Conservation (phyloP, 2,113 vertebrate genomes). For the Helogale parvula region DNA sequence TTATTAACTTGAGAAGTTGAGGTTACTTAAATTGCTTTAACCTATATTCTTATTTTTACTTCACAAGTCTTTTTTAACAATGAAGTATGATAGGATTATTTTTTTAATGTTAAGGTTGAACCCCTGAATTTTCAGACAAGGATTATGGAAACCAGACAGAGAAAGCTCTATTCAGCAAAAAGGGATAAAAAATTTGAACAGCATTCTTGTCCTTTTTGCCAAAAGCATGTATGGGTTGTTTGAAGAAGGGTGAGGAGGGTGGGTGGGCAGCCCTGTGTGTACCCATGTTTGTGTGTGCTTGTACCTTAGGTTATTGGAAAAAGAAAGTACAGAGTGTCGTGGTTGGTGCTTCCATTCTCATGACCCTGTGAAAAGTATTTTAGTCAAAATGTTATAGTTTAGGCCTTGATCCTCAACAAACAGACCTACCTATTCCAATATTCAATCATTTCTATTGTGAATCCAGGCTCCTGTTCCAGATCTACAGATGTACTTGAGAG, state of each 20-base stretch:
- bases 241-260: neutral
- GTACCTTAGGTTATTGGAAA: neutral
- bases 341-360: neutral
- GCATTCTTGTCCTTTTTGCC: neutral
- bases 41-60: constrained; percentile 23
- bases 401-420: neutral
- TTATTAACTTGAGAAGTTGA: neutral
- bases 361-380: neutral
- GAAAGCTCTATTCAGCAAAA: neutral
- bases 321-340: neutral
- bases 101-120: constrained; percentile 43
- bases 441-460: neutral
- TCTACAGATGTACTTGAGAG: neutral
- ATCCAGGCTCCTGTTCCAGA: neutral
- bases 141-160: constrained; percentile 30
- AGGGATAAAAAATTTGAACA: neutral
- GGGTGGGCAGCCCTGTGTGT: neutral
- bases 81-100: neutral
- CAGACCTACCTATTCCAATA: neutral
- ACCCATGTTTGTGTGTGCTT: neutral
- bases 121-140: constrained; percentile 35
- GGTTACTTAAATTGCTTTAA: neutral
- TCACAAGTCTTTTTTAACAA: neutral
- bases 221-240: neutral
- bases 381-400: neutral